A percentile compares a stretch with the other conserved stretches of the same genome.
Evolutionary conservation across 2,113 vertebrate genomes (phyloP).

Genomic region (Calonectris borealis): DNA sequence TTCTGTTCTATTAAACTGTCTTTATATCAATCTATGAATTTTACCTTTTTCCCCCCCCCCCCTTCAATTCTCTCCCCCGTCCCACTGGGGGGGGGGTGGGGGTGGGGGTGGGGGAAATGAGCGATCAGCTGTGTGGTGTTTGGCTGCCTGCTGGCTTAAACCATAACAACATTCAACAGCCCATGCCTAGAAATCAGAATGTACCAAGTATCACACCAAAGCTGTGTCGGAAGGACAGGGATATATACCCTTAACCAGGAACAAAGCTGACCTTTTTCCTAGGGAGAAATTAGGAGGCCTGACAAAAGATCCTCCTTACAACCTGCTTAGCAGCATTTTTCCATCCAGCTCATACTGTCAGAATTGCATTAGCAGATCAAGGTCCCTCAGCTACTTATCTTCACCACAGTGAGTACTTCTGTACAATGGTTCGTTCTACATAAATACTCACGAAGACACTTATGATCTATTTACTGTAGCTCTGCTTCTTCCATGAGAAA

Average conservation of each 20-base stretch:
- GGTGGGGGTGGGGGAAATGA: too few relatives aligned
- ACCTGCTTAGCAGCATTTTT: not conserved
- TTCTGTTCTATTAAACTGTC: too few relatives aligned
- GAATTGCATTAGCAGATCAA: not conserved
- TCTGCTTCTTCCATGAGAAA: not conserved
- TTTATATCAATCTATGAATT: too few relatives aligned
- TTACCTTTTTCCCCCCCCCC: too few relatives aligned
- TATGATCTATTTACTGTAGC: not conserved
- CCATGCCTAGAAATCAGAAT: not conserved
- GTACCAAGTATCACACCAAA: not conserved
- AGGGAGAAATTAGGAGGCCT: not conserved
- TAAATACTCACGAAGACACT: not conserved
- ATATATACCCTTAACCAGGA: not conserved
- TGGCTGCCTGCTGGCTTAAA: too few relatives aligned
- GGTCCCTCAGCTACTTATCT: not conserved
- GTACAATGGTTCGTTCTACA: not conserved
- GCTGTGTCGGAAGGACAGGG: not conserved
- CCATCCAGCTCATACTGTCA: not conserved
- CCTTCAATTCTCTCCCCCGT: too few relatives aligned
- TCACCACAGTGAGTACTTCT: not conserved
- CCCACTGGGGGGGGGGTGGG: too few relatives aligned
- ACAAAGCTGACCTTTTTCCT: fast-evolving
- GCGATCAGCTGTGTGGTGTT: too few relatives aligned
- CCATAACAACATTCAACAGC: not conserved
- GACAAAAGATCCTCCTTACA: not conserved